These are phyloP conservation scores for Caiman crocodilus DNA, from an alignment of 2,797 vertebrate genomes.

Conservation along the genomic window DNA sequence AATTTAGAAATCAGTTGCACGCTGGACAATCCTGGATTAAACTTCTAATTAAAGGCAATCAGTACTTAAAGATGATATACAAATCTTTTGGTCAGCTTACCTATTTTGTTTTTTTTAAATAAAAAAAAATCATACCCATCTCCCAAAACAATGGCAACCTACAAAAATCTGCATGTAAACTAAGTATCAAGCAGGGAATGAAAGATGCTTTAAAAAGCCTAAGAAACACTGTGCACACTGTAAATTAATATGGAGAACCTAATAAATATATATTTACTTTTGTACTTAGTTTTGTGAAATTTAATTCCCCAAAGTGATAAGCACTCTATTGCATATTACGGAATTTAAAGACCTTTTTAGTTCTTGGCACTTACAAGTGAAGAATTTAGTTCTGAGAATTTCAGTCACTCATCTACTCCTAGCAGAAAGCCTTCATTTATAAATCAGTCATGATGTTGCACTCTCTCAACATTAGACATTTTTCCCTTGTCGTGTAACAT, in stretches of 20 bases:
- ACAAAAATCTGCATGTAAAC: not conserved
- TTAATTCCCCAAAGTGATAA: not conserved
- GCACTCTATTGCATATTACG: not conserved
- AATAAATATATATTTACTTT: not conserved
- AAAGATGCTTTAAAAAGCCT: not conserved
- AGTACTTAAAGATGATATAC: not conserved
- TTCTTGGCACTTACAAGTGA: not conserved
- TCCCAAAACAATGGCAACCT: not conserved
- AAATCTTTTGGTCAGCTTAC: not conserved
- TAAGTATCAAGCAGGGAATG: not conserved
- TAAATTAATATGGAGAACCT: not conserved
- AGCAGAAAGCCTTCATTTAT: not conserved
- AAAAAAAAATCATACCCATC: not conserved
- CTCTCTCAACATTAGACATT: not conserved
- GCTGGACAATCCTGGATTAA: conserved; percentile 28
- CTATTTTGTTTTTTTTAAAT: not conserved
- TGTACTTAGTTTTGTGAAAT: not conserved
- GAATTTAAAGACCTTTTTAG: not conserved
- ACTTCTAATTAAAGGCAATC: not conserved
- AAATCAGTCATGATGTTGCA: too few relatives aligned
- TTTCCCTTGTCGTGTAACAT: not conserved
- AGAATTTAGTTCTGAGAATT: not conserved
- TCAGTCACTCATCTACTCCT: not conserved
- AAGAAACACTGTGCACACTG: not conserved
- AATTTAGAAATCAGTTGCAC: conserved; percentile 64